Evolutionary conservation across 2,888 invertebrate genomes (phyloP).

Genomic region (Conchocele bisecta): DNA sequence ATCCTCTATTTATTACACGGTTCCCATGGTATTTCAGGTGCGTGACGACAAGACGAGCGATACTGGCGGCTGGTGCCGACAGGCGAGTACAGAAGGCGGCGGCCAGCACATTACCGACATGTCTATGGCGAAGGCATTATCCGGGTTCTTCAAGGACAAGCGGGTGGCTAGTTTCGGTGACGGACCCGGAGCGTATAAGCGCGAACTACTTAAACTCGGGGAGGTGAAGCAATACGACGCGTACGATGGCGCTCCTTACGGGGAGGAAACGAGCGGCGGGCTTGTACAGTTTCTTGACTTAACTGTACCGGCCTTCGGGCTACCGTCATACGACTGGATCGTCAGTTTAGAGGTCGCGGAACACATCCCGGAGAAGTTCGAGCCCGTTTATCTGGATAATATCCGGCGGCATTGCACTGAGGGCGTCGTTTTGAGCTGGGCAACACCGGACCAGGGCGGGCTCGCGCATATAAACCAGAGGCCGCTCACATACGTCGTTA

Average conservation of each 20-base stretch:
- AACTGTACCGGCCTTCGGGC: constrained; percentile 62
- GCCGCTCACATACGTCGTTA: constrained; percentile 43
- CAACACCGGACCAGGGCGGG: constrained; percentile 60
- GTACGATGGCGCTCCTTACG: constrained; percentile 64
- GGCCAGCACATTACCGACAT: constrained; percentile 56
- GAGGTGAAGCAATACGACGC: constrained; percentile 56
- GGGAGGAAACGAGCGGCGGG: constrained; percentile 56
- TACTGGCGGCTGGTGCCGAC: constrained; percentile 57
- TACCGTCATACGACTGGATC: constrained; percentile 64
- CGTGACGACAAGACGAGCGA: no score
- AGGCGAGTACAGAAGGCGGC: constrained; percentile 44
- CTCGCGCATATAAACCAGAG: constrained; percentile 59
- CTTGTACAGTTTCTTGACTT: constrained; percentile 62
- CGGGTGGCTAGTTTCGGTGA: constrained; percentile 65
- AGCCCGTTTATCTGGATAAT: constrained; percentile 60
- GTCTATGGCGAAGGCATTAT: constrained; percentile 48
- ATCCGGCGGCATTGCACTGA: constrained; percentile 55
- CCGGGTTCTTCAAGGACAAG: constrained; percentile 51
- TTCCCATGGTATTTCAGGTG: no score
- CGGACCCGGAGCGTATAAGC: constrained; percentile 63
- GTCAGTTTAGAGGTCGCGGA: constrained; percentile 65
- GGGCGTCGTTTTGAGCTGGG: constrained; percentile 66
- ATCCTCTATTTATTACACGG: no score
- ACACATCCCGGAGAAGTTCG: constrained; percentile 62
- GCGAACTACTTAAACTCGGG: constrained; percentile 41